Evolutionary conservation across 2,797 vertebrate species (phyloP).

Genomic region (Sitta carolinensis): DNA sequence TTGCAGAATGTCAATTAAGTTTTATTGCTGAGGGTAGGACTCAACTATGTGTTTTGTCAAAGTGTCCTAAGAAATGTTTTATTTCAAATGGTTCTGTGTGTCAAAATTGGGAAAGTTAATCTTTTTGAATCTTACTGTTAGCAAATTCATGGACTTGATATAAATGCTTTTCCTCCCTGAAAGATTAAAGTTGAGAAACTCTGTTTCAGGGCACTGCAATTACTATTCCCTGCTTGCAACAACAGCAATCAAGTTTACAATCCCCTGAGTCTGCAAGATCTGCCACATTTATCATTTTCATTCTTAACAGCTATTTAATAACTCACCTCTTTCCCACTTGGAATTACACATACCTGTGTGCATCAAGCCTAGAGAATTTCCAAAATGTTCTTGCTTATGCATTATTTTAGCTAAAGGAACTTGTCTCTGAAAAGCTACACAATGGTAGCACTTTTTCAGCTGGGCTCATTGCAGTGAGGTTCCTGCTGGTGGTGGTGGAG

Average conservation of each 20-base stretch:
- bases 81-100: conserved; percentile 8
- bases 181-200: conserved; percentile 54
- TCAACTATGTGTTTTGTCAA: conserved; percentile 3
- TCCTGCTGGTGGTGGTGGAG: neutral
- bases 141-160: conserved; percentile 42
- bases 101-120: conserved; percentile 45
- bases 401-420: neutral
- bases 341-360: conserved; percentile 5
- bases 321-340: conserved; percentile 14
- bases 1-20: neutral
- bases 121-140: conserved; percentile 32
- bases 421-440: neutral
- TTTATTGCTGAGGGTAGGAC: conserved; percentile 16
- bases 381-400: neutral
- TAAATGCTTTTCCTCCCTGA: conserved; percentile 24
- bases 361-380: neutral
- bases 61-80: conserved; percentile 25
- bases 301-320: conserved; percentile 63
- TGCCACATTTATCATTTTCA: conserved; percentile 61
- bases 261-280: conserved; percentile 42
- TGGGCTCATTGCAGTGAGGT: neutral
- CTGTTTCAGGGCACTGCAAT: conserved; percentile 38
- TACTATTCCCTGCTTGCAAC: conserved; percentile 55
- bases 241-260: conserved; percentile 40
- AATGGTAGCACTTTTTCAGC: neutral